Conservation (phyloP, 2,113 vertebrate species). For the Morphnarchus princeps region DNA sequence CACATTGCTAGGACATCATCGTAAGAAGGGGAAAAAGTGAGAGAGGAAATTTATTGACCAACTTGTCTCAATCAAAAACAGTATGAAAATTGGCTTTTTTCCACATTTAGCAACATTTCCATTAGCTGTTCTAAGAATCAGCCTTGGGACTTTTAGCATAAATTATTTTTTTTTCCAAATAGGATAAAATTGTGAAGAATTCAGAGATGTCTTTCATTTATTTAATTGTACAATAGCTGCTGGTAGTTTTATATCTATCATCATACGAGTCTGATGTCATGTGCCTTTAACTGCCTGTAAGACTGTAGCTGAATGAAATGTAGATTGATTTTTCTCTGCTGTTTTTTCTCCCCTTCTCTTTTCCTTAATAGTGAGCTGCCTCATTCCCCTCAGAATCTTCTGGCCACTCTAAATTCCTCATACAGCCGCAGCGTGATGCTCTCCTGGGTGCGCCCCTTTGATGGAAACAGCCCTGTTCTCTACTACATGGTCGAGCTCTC, state of each 20-base stretch:
- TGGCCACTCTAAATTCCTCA: conserved; percentile 80
- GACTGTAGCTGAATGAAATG: background rate
- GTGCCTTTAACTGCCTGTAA: background rate
- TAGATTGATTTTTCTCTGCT: background rate
- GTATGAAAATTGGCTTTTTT: background rate
- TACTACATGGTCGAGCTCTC: conserved; percentile 91
- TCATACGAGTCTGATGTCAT: background rate
- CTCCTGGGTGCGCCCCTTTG: conserved; percentile 93
- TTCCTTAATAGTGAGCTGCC: conserved; percentile 83
- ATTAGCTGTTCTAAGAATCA: background rate
- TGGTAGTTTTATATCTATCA: background rate
- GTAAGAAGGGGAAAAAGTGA: background rate
- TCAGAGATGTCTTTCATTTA: background rate
- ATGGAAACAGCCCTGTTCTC: conserved; percentile 93
- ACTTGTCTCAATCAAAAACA: conserved; percentile 21
- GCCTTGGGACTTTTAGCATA: background rate
- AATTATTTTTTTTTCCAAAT: background rate
- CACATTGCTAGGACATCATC: background rate
- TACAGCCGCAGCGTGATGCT: conserved; percentile 83
- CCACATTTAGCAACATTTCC: background rate
- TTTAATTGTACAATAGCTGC: conserved; percentile 24
- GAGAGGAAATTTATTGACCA: conserved; percentile 18
- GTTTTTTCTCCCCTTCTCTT: background rate
- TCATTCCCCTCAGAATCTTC: conserved; percentile 90
- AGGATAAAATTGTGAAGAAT: background rate